These are phyloP conservation scores for Sylvicola cinctus DNA, from an alignment of 2,888 invertebrate genomes.

Conservation along the genomic window DNA sequence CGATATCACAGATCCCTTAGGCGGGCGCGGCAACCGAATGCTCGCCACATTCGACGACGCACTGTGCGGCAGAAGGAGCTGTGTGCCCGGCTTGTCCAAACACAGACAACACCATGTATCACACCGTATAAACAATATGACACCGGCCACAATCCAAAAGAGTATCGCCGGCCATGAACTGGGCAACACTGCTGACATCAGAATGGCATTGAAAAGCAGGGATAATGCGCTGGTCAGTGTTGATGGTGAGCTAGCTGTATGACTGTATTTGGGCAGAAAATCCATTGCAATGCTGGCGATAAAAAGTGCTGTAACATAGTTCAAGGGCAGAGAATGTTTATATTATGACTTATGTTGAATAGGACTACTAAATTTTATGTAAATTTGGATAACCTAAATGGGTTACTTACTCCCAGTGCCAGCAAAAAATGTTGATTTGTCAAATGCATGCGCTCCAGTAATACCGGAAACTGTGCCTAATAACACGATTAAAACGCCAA, in stretches of 20 bases:
- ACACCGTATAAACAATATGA: conserved; percentile 19
- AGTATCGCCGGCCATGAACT: conserved; percentile 23
- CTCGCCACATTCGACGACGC: conserved; percentile 18
- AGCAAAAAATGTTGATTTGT: background rate
- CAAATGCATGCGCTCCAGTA: conserved; percentile 10
- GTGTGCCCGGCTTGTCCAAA: conserved; percentile 16
- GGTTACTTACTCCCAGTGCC: background rate
- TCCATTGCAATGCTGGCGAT: conserved; percentile 21
- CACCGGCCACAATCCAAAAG: conserved; percentile 18
- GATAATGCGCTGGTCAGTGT: conserved; percentile 18
- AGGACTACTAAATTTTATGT: background rate
- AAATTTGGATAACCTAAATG: background rate
- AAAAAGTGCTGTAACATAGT: conserved; percentile 13
- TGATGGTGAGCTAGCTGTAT: conserved; percentile 15
- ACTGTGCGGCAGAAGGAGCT: conserved; percentile 19
- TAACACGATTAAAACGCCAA: conserved; percentile 17
- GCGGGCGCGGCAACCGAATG: conserved; percentile 20
- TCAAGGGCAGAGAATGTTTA: background rate
- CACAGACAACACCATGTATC: conserved; percentile 23
- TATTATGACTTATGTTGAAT: background rate
- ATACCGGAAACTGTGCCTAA: conserved; percentile 17
- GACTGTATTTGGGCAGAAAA: conserved; percentile 22
- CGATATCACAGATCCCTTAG: conserved; percentile 17
- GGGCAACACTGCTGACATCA: conserved; percentile 18
- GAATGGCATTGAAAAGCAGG: conserved; percentile 15